Base-by-base conservation (phyloP, 1,140 invertebrate species). In the Caerostris darwini region DNA sequence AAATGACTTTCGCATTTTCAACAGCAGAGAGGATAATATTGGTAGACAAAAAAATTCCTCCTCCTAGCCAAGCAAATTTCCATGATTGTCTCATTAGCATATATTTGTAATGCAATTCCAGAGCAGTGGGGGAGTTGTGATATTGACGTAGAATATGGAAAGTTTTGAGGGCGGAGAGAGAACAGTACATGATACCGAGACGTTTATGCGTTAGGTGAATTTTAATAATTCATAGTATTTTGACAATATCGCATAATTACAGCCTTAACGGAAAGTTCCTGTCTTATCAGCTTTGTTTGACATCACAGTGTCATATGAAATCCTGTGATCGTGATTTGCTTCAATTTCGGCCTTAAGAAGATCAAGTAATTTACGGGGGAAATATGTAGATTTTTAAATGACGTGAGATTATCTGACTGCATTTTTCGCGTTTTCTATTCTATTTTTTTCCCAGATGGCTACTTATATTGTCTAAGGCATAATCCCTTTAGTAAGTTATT, bases 71-170 rank as follows among this genome's bases (percentile, higher is more conserved):
- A 64, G 61, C 61, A 90, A 71, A 90, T 90, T 90, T 90, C 53
- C 88, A 90, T 71, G 61, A 69, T 90, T 90, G 88, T 54, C 53
- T 90, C 88, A 90, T 90, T 90, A 90, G 88, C 88, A 90, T 90
- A 90, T 90, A 90, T 90, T 90, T 90, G 88, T 71, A 90, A 90
- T 90, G 88, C 88, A 90, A 90, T 90, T 90, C 59, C 50, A 53
- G 64, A 53, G 57, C 0, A 0, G 34, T 1, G 34, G 34, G 34
- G 2, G 34, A 2, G 34, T 34, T 34, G 34, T 34, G 34, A 34
- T 34, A 34, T 34, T 34, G 34, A 34, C 34, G 53, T n/a, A 71
- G 88, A 71, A 57, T 57, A 85, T 71, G 88, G 50, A 69, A 56
- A 7, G 7, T 90, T 53, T 34, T 10, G 54, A n/a, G 53, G 19